Evolutionary conservation across 2,113 vertebrate species (phyloP), one percentile per base, ranked within the genome.

Genomic region (Zosterops hypoxanthus): DNA sequence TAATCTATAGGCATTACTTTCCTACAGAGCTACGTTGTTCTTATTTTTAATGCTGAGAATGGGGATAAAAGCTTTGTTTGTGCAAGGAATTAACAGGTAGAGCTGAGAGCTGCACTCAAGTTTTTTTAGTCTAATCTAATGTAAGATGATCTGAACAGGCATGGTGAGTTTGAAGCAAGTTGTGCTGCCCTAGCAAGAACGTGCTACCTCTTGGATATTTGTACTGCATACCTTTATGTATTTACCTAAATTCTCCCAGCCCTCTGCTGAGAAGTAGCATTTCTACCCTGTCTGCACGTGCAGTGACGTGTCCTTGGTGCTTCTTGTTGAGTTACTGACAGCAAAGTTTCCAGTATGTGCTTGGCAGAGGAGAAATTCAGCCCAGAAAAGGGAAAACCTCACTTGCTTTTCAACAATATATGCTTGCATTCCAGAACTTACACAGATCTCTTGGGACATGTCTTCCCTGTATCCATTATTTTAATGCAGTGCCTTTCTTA

Each of bases 381-480:
- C 46, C 53, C 61, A 86, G 92, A 97, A 94, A 83, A 88, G 41
- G 34, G 85, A 88, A 95, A 90, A 75, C 28, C 12, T 88, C 86
- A 39, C 71, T 84, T 78, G 29, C 11, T 86, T 79, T 44, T 90
- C 68, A 79, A 92, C 69, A 93, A 84, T 76, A 53, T 72, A 24
- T 71, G 17, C 52, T 68, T 79, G 64, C 5, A 25, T 82, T 78
- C 68, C 52, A 70, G 64, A 64, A 49, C 6, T 93, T 61, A 36
- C 26, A 25, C 14, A 44, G 63, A 6, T 59, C 49, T 84, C 88
- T 64, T 84, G 92, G 42, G 90, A 86, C 84, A 82, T 64, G 23
- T 64, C 65, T 86, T 96, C 92, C 82, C 82, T 79, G 56, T 39
- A 33, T 52, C 85, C 65, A 86, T 90, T 96, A 72, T 96, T 80